Conservation (phyloP, 2,113 vertebrate species). For the Megaceryle torquata region DNA sequence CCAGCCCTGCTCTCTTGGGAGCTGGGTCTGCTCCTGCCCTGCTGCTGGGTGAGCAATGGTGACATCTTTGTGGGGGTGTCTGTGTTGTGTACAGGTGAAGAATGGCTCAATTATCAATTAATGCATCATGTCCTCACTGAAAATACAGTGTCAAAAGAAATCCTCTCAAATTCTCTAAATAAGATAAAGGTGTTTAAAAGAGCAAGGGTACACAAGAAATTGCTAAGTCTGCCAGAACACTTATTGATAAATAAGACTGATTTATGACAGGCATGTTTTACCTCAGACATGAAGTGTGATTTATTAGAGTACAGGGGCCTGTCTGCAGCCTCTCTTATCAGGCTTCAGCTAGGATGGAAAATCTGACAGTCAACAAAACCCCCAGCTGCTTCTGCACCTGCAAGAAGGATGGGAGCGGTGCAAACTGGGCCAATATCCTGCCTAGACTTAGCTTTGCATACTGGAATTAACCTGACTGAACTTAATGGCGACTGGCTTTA, state of each 20-base stretch:
- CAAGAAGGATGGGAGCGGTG: background rate
- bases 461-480: background rate
- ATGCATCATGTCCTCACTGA: background rate
- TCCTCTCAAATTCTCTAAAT: background rate
- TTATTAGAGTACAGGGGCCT: background rate
- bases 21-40: background rate
- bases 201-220: background rate
- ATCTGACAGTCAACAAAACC: background rate
- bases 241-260: background rate
- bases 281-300: background rate
- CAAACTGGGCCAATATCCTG: background rate
- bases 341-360: background rate
- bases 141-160: background rate
- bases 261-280: background rate
- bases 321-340: background rate
- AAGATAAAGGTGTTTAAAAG: background rate
- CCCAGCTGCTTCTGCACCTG: background rate
- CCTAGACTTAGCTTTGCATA: background rate
- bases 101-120: background rate
- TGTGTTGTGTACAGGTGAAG: background rate
- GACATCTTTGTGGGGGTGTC: background rate
- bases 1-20: background rate
- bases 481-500: background rate
- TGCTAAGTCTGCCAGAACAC: background rate
- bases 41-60: background rate